Percentiles rank a stretch among this genome's conserved stretches.
phyloP scores from a whole-genome alignment of 2,888 invertebrate species.

The Parelbella ahira region DNA sequence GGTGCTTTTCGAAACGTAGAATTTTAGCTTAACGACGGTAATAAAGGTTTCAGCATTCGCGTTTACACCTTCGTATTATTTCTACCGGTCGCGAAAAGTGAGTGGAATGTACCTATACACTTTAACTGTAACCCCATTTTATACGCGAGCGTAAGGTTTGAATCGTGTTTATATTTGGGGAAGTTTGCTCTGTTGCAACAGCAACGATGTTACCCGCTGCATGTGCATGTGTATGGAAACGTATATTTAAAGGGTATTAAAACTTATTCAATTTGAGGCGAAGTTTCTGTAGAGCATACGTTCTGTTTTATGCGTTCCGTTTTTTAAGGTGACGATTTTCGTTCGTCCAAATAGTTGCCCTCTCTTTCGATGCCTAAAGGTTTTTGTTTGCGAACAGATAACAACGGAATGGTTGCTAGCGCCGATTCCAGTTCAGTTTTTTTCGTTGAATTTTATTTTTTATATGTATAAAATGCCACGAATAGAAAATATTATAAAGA shows the following conservation, averaged over 20 bases:
- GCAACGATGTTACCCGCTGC: slow-evolving; percentile 1
- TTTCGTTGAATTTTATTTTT: slow-evolving; percentile 7
- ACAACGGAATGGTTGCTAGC: slow-evolving; percentile 20
- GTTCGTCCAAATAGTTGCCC: no score
- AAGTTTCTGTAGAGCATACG: no score
- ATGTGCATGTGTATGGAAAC: not conserved
- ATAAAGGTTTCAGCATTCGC: slow-evolving; percentile 57
- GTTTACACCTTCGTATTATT: slow-evolving; percentile 63
- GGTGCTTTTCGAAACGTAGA: slow-evolving; percentile 40
- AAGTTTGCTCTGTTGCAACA: slow-evolving; percentile 4
- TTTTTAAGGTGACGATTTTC: slow-evolving; percentile 10
- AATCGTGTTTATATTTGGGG: slow-evolving; percentile 11
- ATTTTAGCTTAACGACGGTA: slow-evolving; percentile 68
- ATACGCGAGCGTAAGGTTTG: slow-evolving; percentile 5
- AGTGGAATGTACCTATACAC: slow-evolving; percentile 4
- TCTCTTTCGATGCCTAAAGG: slow-evolving; percentile 21
- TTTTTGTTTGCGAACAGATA: slow-evolving; percentile 24
- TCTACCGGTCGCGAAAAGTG: not conserved
- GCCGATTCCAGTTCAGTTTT: slow-evolving; percentile 14
- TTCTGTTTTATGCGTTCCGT: slow-evolving; percentile 15
- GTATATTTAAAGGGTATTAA: no score
- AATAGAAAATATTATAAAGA: slow-evolving; percentile 7
- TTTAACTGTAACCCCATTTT: slow-evolving; percentile 6
- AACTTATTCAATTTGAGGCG: no score
- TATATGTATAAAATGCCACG: slow-evolving; percentile 8